Percentiles rank a stretch among this genome's conserved stretches.
phyloP scores from a whole-genome alignment of 1,140 invertebrate genomes.

The Musca domestica region DNA sequence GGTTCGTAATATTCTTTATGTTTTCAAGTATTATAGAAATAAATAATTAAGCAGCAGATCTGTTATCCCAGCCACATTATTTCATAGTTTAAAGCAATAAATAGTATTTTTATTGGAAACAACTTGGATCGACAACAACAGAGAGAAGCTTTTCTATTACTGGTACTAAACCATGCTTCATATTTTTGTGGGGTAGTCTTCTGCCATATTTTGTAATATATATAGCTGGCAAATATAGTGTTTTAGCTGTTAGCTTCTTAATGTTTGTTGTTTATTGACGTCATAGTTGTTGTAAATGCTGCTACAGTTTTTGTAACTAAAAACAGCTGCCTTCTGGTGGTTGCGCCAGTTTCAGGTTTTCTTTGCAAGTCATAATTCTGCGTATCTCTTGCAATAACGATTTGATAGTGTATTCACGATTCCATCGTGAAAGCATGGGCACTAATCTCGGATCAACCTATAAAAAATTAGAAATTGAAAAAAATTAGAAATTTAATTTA shows the following conservation, averaged over 20 bases:
- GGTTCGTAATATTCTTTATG: no score
- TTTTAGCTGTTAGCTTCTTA: constrained; percentile 4
- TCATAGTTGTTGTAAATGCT: constrained; percentile 8
- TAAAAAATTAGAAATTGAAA: constrained; percentile 23
- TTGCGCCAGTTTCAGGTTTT: constrained; percentile 95
- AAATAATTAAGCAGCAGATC: no score
- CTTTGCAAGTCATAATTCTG: constrained; percentile 92
- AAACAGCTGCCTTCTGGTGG: constrained; percentile 94
- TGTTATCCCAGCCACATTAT: no score
- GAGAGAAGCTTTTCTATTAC: no score
- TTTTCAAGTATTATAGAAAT: no score
- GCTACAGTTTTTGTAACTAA: constrained; percentile 60
- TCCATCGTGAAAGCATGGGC: constrained; percentile 89
- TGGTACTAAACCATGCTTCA: no score
- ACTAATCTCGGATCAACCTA: constrained; percentile 93
- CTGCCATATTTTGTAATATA: no score
- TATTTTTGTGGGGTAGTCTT: no score
- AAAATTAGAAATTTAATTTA: constrained; percentile 20
- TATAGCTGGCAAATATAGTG: no score
- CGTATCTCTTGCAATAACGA: constrained; percentile 90
- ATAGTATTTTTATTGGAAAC: no score
- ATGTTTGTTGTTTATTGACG: constrained; percentile 10
- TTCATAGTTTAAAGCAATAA: no score
- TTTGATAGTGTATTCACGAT: constrained; percentile 93
- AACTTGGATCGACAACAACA: no score